Conservation (phyloP, 1,140 invertebrate genomes). For the Portunus trituberculatus region DNA sequence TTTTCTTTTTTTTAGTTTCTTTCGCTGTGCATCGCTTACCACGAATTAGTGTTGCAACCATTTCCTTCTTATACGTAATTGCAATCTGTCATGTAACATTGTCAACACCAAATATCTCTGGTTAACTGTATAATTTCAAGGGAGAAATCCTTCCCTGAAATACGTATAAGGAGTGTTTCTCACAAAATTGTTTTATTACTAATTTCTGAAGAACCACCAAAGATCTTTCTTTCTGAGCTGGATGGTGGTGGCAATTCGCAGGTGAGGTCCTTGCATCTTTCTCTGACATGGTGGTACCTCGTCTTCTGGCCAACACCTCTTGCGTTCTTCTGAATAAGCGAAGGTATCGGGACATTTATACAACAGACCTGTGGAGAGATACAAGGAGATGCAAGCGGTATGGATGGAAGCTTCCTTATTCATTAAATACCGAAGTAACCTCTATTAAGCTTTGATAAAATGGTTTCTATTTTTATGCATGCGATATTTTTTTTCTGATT, state of each 20-base stretch:
- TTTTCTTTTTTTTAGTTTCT: too few relatives aligned
- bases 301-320: conserved; percentile 86
- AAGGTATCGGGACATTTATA: conserved; percentile 89
- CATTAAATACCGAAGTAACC: neutral
- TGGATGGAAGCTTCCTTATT: neutral
- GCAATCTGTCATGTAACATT: too few relatives aligned
- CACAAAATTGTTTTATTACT: neutral
- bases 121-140: neutral
- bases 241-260: conserved; percentile 56
- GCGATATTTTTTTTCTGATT: too few relatives aligned
- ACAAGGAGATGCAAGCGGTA: neutral
- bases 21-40: too few relatives aligned
- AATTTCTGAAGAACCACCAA: conserved; percentile 71
- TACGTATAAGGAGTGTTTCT: too few relatives aligned
- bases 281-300: conserved; percentile 84
- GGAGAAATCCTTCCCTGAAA: neutral
- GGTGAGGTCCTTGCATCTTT: conserved; percentile 55
- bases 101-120: too few relatives aligned
- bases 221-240: conserved; percentile 63
- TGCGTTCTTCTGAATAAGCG: conserved; percentile 88
- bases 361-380: conserved; percentile 82
- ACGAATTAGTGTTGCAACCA: too few relatives aligned
- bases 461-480: too few relatives aligned
- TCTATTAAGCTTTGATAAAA: neutral
- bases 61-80: too few relatives aligned